Evolutionary conservation across 2,113 vertebrate species (phyloP).

Genomic region (Lagenorhynchus albirostris): DNA sequence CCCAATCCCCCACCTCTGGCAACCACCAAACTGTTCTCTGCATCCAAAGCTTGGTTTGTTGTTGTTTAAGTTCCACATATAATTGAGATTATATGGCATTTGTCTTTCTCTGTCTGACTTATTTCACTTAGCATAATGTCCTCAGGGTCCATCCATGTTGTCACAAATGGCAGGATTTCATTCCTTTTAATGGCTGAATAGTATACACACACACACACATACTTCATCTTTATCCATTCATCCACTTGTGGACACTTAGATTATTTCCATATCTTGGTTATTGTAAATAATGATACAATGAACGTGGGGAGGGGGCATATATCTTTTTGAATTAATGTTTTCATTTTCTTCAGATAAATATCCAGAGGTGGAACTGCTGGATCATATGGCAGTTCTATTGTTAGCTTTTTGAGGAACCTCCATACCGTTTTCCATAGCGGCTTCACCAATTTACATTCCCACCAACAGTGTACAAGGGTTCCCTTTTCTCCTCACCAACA

Average conservation of each 20-base stretch:
- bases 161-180: background rate
- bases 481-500: background rate
- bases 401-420: background rate
- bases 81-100: background rate
- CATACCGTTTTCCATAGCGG: background rate
- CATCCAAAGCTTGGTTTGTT: background rate
- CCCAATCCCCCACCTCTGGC: background rate
- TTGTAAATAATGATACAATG: background rate
- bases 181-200: background rate
- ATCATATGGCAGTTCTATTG: background rate
- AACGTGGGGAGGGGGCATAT: background rate
- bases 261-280: background rate
- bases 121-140: background rate
- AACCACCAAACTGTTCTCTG: background rate
- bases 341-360: background rate
- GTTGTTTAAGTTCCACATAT: background rate
- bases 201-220: background rate
- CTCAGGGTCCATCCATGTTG: background rate
- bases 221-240: background rate
- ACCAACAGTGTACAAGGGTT: background rate
- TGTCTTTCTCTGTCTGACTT: background rate
- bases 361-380: background rate
- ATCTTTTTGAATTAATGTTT: background rate
- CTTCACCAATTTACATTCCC: background rate
- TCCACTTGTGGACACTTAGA: background rate